Evolutionary conservation across 2,113 vertebrate genomes (phyloP).

Genomic region (Nyctibius bracteatus): DNA sequence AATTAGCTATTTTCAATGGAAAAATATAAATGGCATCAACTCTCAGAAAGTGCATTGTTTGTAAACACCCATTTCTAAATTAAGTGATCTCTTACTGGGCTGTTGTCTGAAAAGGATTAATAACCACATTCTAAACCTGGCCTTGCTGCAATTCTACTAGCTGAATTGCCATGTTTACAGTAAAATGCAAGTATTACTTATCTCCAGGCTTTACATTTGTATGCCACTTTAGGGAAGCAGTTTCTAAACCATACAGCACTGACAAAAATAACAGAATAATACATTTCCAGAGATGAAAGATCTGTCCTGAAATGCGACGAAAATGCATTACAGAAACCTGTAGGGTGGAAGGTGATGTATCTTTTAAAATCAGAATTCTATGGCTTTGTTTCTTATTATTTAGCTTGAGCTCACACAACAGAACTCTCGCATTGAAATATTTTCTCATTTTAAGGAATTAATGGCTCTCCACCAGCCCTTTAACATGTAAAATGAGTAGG

Average conservation of each 20-base stretch:
- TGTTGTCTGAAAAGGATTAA: background rate
- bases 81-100: background rate
- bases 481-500: slow-evolving; percentile 97
- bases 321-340: slow-evolving; percentile 49
- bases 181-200: background rate
- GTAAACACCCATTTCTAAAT: background rate
- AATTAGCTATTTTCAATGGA: background rate
- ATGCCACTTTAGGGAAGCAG: slow-evolving; percentile 45
- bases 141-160: background rate
- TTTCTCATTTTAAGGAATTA: slow-evolving; percentile 84
- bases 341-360: slow-evolving; percentile 42
- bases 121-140: background rate
- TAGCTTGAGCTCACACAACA: slow-evolving; percentile 77
- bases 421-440: slow-evolving; percentile 74
- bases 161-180: background rate
- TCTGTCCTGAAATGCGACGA: slow-evolving; percentile 66
- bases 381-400: slow-evolving; percentile 73
- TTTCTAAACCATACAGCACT: slow-evolving; percentile 21
- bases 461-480: slow-evolving; percentile 84
- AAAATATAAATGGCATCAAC: background rate
- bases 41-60: background rate
- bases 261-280: slow-evolving; percentile 58
- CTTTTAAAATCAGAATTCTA: slow-evolving; percentile 64
- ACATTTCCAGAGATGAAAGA: slow-evolving; percentile 48
- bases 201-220: slow-evolving; percentile 51